Percentiles rank a stretch among this genome's conserved stretches.
These are phyloP conservation scores for Neoniphon sammara DNA, from an alignment of 2,797 vertebrate species.

Conservation along the genomic window DNA sequence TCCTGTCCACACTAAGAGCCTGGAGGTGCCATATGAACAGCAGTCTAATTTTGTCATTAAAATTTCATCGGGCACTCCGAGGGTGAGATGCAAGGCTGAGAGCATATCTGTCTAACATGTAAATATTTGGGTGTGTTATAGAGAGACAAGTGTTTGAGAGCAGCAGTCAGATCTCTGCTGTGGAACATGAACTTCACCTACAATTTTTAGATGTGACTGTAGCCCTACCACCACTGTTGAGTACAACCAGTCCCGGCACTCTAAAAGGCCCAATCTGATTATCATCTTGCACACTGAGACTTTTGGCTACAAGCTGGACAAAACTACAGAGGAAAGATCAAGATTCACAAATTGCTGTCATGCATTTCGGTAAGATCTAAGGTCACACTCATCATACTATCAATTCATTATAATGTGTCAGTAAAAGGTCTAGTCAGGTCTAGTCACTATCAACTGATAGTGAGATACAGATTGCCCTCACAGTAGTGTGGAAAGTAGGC, in stretches of 20 bases:
- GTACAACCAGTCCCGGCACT: not conserved
- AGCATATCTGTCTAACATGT: not conserved
- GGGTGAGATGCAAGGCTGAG: conserved; percentile 1
- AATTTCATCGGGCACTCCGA: conserved; percentile 13
- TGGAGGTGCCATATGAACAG: conserved; percentile 38
- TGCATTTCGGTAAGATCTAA: too few relatives aligned
- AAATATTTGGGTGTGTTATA: conserved; percentile 13
- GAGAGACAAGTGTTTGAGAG: not conserved
- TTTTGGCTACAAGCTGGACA: not conserved
- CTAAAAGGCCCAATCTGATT: not conserved
- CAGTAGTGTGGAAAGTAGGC: too few relatives aligned
- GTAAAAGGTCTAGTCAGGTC: too few relatives aligned
- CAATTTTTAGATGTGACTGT: not conserved
- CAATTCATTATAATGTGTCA: too few relatives aligned
- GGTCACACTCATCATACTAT: too few relatives aligned
- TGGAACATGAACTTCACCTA: not conserved
- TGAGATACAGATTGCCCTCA: too few relatives aligned
- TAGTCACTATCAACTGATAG: too few relatives aligned
- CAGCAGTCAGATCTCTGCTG: not conserved
- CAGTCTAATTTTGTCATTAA: conserved; percentile 36
- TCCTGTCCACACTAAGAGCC: conserved; percentile 21
- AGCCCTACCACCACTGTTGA: not conserved
- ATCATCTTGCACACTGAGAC: not conserved
- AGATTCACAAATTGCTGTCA: not conserved
- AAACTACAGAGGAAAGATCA: not conserved